Conservation (phyloP, 2,888 invertebrate species). For the Chorisops tibialis region DNA sequence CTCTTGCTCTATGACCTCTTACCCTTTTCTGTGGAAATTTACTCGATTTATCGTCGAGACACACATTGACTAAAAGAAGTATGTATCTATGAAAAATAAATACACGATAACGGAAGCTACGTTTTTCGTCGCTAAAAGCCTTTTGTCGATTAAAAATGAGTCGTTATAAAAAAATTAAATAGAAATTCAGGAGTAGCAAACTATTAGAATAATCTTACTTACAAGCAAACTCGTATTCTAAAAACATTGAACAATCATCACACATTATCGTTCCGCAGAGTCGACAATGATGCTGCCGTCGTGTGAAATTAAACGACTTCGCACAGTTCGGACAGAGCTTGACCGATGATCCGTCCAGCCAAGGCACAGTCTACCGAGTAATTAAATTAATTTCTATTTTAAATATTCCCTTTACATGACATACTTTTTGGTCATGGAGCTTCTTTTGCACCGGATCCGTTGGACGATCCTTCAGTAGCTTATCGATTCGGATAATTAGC, state of each 20-base stretch:
- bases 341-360: conserved; percentile 90
- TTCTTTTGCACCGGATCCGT: conserved; percentile 68
- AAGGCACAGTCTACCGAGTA: conserved; percentile 67
- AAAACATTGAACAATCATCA: conserved; percentile 83
- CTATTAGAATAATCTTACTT: conserved; percentile 47
- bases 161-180: neutral
- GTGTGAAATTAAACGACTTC: conserved; percentile 77
- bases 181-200: too few species aligned
- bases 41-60: too few species aligned
- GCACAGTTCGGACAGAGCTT: conserved; percentile 90
- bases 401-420: too few species aligned
- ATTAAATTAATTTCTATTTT: neutral
- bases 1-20: too few species aligned
- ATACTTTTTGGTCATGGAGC: conserved; percentile 66
- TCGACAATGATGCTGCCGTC: conserved; percentile 94
- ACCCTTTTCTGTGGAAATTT: too few species aligned
- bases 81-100: too few species aligned
- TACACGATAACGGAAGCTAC: too few species aligned
- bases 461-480: conserved; percentile 79
- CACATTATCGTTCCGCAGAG: conserved; percentile 93
- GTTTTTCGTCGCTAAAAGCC: too few species aligned
- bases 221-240: conserved; percentile 76
- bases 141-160: neutral
- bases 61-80: too few species aligned
- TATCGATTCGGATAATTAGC: conserved; percentile 87